Conservation (phyloP, 2,113 vertebrate species). For the Labeo catla region DNA sequence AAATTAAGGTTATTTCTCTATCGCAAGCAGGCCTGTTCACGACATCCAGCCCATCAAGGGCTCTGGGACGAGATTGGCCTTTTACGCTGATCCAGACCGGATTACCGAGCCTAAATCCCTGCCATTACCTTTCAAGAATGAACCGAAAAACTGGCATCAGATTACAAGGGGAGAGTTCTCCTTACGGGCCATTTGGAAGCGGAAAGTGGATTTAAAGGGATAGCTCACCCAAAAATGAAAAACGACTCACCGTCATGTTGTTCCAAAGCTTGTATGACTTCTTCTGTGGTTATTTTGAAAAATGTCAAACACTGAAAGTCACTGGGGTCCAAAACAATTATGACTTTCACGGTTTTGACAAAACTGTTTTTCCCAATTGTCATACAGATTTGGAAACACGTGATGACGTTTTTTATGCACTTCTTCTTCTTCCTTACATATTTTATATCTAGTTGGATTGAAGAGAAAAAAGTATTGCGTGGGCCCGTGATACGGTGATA, state of each 20-base stretch:
- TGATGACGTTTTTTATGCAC: background rate
- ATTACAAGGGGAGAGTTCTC: background rate
- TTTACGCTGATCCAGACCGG: background rate
- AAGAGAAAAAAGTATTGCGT: slow-evolving; percentile 14
- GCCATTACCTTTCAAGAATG: slow-evolving; percentile 3
- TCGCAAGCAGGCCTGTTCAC: slow-evolving; percentile 3
- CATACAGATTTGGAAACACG: background rate
- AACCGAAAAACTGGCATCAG: background rate
- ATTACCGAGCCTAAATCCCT: background rate
- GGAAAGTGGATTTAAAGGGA: background rate
- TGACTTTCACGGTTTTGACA: background rate
- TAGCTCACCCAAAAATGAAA: background rate
- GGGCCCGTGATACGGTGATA: slow-evolving; percentile 49
- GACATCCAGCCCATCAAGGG: slow-evolving; percentile 12
- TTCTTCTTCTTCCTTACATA: background rate
- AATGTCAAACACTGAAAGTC: background rate
- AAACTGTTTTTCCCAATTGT: background rate
- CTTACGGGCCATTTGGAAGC: background rate
- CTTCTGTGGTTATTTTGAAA: background rate
- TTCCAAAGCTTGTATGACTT: background rate
- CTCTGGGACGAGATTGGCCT: slow-evolving; percentile 12
- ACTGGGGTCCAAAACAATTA: background rate
- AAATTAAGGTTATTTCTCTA: slow-evolving; percentile 23
- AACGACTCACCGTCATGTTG: background rate
- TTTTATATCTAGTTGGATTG: background rate